Conservation (phyloP, 1,140 invertebrate species). For the Stegodyphus mimosarum region DNA sequence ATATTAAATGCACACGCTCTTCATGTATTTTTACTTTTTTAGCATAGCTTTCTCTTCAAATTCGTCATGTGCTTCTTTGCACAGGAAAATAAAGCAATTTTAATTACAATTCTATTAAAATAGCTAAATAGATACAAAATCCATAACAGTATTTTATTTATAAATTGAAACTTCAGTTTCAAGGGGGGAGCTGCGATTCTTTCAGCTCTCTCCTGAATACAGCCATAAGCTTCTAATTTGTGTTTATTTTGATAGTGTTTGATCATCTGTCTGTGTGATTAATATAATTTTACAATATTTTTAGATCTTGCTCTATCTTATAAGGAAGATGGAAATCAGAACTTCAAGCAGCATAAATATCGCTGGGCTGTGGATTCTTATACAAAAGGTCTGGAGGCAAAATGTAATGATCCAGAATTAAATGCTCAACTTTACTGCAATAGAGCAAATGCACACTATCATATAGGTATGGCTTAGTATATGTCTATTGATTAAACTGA, state of each 20-base stretch:
- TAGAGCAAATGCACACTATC: constrained; percentile 86
- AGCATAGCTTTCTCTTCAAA: too few relatives aligned
- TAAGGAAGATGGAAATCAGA: constrained; percentile 97
- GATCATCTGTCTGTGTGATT: background rate
- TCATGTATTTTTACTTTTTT: too few relatives aligned
- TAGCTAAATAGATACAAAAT: too few relatives aligned
- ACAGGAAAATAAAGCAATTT: too few relatives aligned
- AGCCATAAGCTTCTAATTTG: constrained; percentile 62
- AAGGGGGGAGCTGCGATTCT: too few relatives aligned
- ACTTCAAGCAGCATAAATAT: constrained; percentile 96
- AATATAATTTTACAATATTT: background rate
- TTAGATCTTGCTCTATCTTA: constrained; percentile 85
- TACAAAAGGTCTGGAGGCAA: constrained; percentile 87
- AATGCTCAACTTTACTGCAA: constrained; percentile 91
- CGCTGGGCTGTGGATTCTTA: constrained; percentile 86
- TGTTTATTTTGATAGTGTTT: constrained; percentile 64
- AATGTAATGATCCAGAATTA: constrained; percentile 79
- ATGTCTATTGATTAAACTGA: too few relatives aligned
- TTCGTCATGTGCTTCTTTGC: too few relatives aligned
- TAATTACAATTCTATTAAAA: too few relatives aligned
- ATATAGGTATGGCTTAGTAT: constrained; percentile 78
- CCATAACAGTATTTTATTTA: too few relatives aligned
- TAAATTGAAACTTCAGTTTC: too few relatives aligned
- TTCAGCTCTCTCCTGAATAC: too few relatives aligned
- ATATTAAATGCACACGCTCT: too few relatives aligned